These are phyloP conservation scores for Agelastica alni DNA, from an alignment of 2,888 invertebrate species.

Conservation along the genomic window DNA sequence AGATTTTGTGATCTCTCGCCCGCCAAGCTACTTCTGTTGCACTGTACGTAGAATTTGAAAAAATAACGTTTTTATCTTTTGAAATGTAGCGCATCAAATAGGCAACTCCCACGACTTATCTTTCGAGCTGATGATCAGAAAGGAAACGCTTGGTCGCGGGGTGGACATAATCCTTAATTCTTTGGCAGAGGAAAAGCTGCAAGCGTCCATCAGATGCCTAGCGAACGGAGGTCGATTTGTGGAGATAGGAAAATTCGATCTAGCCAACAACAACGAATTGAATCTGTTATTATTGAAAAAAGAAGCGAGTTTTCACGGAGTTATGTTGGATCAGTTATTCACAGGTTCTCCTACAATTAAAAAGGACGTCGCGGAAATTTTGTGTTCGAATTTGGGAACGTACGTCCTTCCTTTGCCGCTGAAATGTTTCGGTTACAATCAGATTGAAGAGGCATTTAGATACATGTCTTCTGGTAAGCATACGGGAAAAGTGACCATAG, in stretches of 20 bases:
- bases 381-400: constrained; percentile 53
- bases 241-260: constrained; percentile 86
- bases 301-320: constrained; percentile 76
- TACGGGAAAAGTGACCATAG: constrained; percentile 71
- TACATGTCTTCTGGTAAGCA: constrained; percentile 73
- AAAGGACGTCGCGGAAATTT: constrained; percentile 2
- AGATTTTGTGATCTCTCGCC: too few relatives aligned
- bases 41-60: too few relatives aligned
- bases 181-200: constrained; percentile 87
- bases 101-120: constrained; percentile 77
- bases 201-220: constrained; percentile 68
- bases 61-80: too few relatives aligned
- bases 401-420: constrained; percentile 70
- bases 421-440: constrained; percentile 66
- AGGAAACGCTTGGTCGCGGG: constrained; percentile 80
- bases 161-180: constrained; percentile 93
- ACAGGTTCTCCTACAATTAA: constrained; percentile 20
- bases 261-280: constrained; percentile 68
- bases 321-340: constrained; percentile 66
- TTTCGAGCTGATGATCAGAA: constrained; percentile 84
- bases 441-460: constrained; percentile 75
- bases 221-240: constrained; percentile 70
- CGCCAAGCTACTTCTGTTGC: too few relatives aligned
- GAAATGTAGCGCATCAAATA: constrained; percentile 36
- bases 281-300: constrained; percentile 71